Conservation (phyloP, 2,113 vertebrate species). For the Hyperopisus bebe region DNA sequence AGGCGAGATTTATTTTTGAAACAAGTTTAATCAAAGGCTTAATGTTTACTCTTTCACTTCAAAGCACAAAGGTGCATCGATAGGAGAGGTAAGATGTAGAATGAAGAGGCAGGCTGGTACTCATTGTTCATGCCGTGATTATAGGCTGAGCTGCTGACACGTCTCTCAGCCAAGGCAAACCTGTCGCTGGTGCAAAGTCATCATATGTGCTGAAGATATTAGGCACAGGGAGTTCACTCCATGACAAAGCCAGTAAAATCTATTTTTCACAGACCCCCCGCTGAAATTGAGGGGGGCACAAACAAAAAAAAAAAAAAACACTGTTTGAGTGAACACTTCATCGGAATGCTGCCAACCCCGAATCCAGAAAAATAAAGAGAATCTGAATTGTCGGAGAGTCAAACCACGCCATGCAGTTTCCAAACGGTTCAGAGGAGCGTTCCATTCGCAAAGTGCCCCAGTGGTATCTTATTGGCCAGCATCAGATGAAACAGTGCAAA, state of each 20-base stretch:
- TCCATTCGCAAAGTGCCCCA: conserved; percentile 16
- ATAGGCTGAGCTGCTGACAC: background rate
- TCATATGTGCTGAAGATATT: conserved; percentile 7
- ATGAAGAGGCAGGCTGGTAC: background rate
- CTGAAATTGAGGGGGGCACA: background rate
- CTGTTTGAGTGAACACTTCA: conserved; percentile 1
- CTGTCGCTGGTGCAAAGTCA: conserved; percentile 25
- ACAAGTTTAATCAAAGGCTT: background rate
- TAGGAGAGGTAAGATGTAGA: background rate
- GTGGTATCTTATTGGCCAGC: conserved; percentile 14
- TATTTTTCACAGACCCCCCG: conserved; percentile 3
- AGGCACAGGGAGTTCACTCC: conserved; percentile 32
- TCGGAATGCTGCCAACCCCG: background rate
- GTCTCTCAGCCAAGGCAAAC: background rate
- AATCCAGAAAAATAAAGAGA: background rate
- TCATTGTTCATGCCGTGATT: background rate
- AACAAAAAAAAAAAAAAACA: conserved; percentile 16
- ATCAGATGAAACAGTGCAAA: conserved; percentile 27
- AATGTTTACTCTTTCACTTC: conserved; percentile 17
- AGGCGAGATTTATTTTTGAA: background rate
- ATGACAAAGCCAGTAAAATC: conserved; percentile 21
- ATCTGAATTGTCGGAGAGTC: background rate
- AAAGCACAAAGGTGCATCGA: conserved; percentile 20
- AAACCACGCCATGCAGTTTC: background rate
- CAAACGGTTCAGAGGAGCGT: background rate